Percentiles rank a stretch among this genome's conserved stretches.
These are phyloP conservation scores for Trinorchestia longiramus DNA, from an alignment of 1,140 invertebrate genomes.

Conservation along the genomic window DNA sequence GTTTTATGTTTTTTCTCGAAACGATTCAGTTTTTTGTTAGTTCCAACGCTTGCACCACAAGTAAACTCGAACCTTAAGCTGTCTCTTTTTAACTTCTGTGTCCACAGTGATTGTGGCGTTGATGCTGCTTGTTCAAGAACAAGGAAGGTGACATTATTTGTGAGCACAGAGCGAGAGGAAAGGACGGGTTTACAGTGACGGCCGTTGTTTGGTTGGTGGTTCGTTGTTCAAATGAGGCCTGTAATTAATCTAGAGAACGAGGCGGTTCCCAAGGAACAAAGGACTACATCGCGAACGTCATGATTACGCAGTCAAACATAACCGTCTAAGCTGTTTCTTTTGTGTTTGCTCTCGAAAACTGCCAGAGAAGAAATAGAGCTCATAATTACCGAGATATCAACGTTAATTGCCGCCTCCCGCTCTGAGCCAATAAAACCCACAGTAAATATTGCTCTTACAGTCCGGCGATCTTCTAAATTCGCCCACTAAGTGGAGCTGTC, in stretches of 20 bases:
- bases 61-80: too few relatives aligned
- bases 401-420: slow-evolving; percentile 46
- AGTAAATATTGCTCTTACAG: slow-evolving; percentile 25
- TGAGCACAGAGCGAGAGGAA: background rate
- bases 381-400: slow-evolving; percentile 51
- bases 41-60: too few relatives aligned
- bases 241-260: slow-evolving; percentile 45
- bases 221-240: slow-evolving; percentile 19
- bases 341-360: slow-evolving; percentile 48
- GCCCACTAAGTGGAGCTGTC: slow-evolving; percentile 23
- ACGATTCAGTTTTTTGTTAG: too few relatives aligned
- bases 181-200: background rate
- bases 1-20: too few relatives aligned
- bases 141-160: background rate
- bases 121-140: background rate
- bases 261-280: slow-evolving; percentile 34
- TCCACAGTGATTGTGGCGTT: background rate
- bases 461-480: slow-evolving; percentile 39
- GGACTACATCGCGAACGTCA: background rate
- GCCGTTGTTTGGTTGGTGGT: slow-evolving; percentile 25
- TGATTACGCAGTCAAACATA: slow-evolving; percentile 29
- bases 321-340: slow-evolving; percentile 5
- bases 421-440: slow-evolving; percentile 29
- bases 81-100: too few relatives aligned
- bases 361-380: slow-evolving; percentile 48